Conservation (phyloP, 2,888 invertebrate genomes). For the Dioctria rufipes region DNA sequence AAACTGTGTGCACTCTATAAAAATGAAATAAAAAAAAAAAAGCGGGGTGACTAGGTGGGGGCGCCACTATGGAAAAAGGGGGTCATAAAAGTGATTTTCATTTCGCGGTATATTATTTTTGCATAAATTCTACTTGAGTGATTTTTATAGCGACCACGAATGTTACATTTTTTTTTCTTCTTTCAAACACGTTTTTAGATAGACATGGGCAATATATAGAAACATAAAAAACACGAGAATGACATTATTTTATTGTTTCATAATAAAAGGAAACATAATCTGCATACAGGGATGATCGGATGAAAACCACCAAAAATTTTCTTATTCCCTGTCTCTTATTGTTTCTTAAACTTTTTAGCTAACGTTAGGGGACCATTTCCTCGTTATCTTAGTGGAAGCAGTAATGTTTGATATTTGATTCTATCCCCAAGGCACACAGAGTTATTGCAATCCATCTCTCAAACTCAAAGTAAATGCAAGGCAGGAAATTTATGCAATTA, state of each 20-base stretch:
- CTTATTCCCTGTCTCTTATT: conserved; percentile 25
- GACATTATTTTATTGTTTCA: conserved; percentile 53
- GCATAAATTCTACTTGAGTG: conserved; percentile 59
- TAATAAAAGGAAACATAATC: conserved; percentile 53
- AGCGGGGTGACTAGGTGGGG: conserved; percentile 11
- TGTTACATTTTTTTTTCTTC: conserved; percentile 1
- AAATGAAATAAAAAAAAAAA: conserved; percentile 47
- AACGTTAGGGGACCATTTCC: conserved; percentile 25
- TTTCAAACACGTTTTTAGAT: conserved; percentile 15
- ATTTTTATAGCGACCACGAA: conserved; percentile 54
- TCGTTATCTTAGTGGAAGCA: conserved; percentile 36
- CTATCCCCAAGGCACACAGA: neutral
- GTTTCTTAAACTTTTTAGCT: conserved; percentile 36
- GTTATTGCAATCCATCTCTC: neutral
- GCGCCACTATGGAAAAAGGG: neutral
- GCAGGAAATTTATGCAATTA: conserved; percentile 54
- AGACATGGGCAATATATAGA: conserved; percentile 18
- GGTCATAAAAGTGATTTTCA: conserved; percentile 57
- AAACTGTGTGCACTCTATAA: conserved; percentile 54
- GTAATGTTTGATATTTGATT: conserved; percentile 36
- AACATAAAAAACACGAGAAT: conserved; percentile 13
- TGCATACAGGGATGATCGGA: conserved; percentile 35
- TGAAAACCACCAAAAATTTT: conserved; percentile 1
- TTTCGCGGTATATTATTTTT: conserved; percentile 60
- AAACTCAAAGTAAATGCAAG: conserved; percentile 17